These are phyloP conservation scores for Gavialis gangeticus DNA, from an alignment of 2,113 vertebrate genomes.

Conservation along the genomic window DNA sequence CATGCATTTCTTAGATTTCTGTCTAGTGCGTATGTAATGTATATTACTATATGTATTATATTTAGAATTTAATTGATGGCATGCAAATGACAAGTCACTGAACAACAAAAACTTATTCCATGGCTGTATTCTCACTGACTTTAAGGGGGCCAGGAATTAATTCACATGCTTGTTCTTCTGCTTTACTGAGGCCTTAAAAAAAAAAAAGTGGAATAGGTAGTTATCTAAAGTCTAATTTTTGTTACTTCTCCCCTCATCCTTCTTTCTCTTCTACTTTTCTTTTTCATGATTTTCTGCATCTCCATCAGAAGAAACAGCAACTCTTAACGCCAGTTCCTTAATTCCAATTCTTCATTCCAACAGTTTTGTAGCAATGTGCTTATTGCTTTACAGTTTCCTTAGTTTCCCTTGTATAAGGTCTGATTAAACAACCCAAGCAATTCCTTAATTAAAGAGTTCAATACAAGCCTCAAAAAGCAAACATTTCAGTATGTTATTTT, in stretches of 20 bases:
- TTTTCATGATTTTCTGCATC: neutral
- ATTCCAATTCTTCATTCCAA: neutral
- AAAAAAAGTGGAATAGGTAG: neutral
- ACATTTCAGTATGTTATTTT: constrained; percentile 2
- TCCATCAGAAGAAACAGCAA: neutral
- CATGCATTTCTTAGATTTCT: neutral
- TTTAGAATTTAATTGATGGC: constrained; percentile 18
- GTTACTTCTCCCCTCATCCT: neutral
- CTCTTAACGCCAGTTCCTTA: neutral
- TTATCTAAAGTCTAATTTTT: neutral
- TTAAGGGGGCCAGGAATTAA: neutral
- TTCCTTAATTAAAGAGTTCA: constrained; percentile 20
- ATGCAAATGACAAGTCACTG: constrained; percentile 9
- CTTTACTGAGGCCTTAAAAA: neutral
- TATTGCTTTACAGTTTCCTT: neutral
- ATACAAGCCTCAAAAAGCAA: neutral
- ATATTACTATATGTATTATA: neutral
- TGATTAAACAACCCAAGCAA: constrained; percentile 16
- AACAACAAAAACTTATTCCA: constrained; percentile 11
- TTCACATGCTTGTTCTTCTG: neutral
- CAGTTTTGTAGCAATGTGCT: neutral
- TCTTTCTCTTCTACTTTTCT: neutral
- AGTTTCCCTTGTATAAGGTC: neutral
- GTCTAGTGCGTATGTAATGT: neutral
- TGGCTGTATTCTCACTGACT: neutral